A percentile compares a stretch with the other conserved stretches of the same genome.
Evolutionary conservation across 2,797 vertebrate species (phyloP).

Genomic region (Parotocinclus haroldoi): DNA sequence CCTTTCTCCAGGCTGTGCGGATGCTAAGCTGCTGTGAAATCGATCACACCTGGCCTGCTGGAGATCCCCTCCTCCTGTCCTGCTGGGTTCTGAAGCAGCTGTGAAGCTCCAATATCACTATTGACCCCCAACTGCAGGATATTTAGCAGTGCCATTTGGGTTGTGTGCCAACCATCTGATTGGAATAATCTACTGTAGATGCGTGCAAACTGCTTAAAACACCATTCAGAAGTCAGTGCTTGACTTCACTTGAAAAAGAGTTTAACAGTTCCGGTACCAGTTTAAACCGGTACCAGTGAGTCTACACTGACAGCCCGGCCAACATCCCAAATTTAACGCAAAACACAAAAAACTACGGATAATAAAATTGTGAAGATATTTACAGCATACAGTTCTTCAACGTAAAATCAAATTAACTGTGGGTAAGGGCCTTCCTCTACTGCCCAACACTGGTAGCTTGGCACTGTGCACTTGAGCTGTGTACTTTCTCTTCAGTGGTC

Average conservation of each 20-base stretch:
- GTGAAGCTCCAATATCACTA: constrained; percentile 10
- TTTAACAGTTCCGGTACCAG: no score
- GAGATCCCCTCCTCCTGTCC: constrained; percentile 1
- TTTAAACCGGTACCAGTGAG: background rate
- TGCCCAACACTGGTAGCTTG: no score
- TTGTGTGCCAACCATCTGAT: constrained; percentile 24
- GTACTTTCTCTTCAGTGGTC: no score
- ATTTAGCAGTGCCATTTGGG: constrained; percentile 1
- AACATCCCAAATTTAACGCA: no score
- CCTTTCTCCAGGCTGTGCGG: constrained; percentile 18
- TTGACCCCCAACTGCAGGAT: constrained; percentile 24
- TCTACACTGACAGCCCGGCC: no score
- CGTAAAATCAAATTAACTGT: no score
- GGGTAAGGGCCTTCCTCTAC: no score
- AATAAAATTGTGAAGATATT: no score
- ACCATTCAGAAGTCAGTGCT: constrained; percentile 12
- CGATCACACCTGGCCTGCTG: constrained; percentile 32
- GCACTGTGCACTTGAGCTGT: no score
- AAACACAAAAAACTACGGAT: no score
- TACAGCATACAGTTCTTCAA: no score
- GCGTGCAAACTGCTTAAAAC: constrained; percentile 11
- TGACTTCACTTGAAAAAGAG: background rate
- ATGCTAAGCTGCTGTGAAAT: constrained; percentile 34
- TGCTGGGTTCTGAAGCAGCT: constrained; percentile 19
- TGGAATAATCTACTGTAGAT: constrained; percentile 27